Evolutionary conservation across 2,888 invertebrate species (phyloP), one percentile per base, ranked within the genome.

Genomic region (Macropis europaea): DNA sequence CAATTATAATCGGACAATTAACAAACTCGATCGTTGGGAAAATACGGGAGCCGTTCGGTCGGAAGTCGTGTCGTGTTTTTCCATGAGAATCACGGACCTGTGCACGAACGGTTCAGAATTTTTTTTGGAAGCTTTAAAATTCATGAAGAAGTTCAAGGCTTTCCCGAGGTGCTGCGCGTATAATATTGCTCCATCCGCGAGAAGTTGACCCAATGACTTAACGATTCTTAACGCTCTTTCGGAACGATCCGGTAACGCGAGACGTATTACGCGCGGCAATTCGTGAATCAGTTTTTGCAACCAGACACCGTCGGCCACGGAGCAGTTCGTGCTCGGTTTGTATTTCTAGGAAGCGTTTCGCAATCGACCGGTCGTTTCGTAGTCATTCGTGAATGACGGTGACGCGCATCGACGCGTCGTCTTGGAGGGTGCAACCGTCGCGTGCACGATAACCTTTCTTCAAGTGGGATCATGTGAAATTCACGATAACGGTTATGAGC

Each of bases 301-400:
- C 61, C 67, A 11, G 54, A 76, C 38, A 76, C 79, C 76, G 17
- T 32, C 40, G 50, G 26, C 40, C 28, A 43, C 36, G 53, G 45
- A 53, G 56, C 50, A 24, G 11, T 24, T 45, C 38, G 59, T 56
- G 45, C 47, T 38, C 69, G 63, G 56, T 64, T 79, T 72, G 53
- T 43, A 57, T 78, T 76, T 73, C 76, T 79, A 73, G 73, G 73
- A 78, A 78, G 73, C 48, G 59, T 70, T 67, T 73, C 61, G 66
- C 61, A 67, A 68, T 62, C 48, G 56, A 42, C 50, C 57, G 48
- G 30, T 61, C 62, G 47, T 56, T 36, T 15, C 22, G 28, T 30
- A 28, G 17, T 43, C 30, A 22, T 3, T 22, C 36, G 63, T 56
- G 66, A 63, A 71, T 62, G 71, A 61, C 61, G 50, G 24, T 9